These are phyloP conservation scores for Megamerina dolium DNA, from an alignment of 2,888 invertebrate species.

Conservation along the genomic window DNA sequence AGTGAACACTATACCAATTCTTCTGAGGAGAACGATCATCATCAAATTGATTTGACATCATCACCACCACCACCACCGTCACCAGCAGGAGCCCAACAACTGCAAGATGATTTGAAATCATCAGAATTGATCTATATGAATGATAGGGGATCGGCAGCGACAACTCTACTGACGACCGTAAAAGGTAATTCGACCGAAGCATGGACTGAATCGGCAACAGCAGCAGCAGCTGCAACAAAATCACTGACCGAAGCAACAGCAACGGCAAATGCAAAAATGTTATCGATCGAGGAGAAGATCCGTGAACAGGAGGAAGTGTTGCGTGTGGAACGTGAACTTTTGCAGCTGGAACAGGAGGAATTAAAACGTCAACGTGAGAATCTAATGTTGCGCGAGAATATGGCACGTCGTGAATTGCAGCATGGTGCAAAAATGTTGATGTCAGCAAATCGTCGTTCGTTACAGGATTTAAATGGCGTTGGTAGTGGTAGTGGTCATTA, in stretches of 20 bases:
- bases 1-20: constrained; percentile 73
- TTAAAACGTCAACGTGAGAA: constrained; percentile 68
- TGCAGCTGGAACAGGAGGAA: constrained; percentile 73
- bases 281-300: constrained; percentile 59
- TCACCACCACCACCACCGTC: constrained; percentile 29
- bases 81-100: constrained; percentile 12
- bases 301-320: constrained; percentile 68
- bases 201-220: constrained; percentile 43
- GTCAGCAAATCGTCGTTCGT: constrained; percentile 55
- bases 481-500: constrained; percentile 20
- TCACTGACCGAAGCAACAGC: constrained; percentile 49
- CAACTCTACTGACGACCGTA: constrained; percentile 37
- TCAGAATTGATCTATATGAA: constrained; percentile 36
- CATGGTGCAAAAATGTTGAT: constrained; percentile 49
- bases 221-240: constrained; percentile 43
- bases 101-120: constrained; percentile 14
- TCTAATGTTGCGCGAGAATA: constrained; percentile 59
- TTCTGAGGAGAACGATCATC: constrained; percentile 62
- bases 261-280: constrained; percentile 53
- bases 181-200: constrained; percentile 42
- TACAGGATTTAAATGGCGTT: constrained; percentile 56
- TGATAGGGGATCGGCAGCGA: constrained; percentile 32
- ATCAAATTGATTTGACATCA: constrained; percentile 55
- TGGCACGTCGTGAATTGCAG: constrained; percentile 53
- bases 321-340: constrained; percentile 70